Evolutionary conservation across 35 echinoderm and acorn worm species (phyloP), one percentile per base, ranked within the genome.

Genomic region (Stichopus chloronotus): DNA sequence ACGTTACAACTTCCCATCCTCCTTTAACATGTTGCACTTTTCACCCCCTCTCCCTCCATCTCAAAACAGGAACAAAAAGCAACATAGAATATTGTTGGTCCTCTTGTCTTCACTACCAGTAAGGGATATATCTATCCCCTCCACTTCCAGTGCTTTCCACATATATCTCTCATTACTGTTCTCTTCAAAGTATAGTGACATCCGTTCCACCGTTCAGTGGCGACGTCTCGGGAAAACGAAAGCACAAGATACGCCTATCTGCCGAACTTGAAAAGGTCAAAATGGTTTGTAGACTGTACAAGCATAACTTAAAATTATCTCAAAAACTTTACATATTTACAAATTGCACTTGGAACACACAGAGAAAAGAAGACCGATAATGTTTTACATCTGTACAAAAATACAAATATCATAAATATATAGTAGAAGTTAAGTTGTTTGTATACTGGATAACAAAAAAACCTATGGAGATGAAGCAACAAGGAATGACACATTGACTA

Each of bases 341-440:
- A 85, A 85, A 85, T 85, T 85, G 82, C 82, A 85, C 82, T 85
- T 85, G 82, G 82, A 85, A 85, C 82, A 85, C 82, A 85, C 82
- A 55, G 57, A 85, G 24, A 43, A 43, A 85, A 85, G 80, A 85
- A 58, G 82, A 85, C 82, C 56, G 22, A 20, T 85, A 85, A 17
- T 85, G 82, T 85, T 58, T 85, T 85, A 85, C 82, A 85, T 85
- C 58, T 85, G 82, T 85, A 85, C 82, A 85, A 85, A 85, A 85
- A 85, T 85, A 85, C 82, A 85, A 85, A 85, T 85, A 85, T 85
- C 55, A 74, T 74, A 85, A 85, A 58, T 85, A 85, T 85, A 85
- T 85, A 85, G 55, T 58, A 85, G 82, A 43, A 43, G 30, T 43
- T 85, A 85, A 85, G 56, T 58, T 85, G 55, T 85, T 56, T 43